phyloP scores from a whole-genome alignment of 2,888 invertebrate genomes.

The Erebia ligea region DNA sequence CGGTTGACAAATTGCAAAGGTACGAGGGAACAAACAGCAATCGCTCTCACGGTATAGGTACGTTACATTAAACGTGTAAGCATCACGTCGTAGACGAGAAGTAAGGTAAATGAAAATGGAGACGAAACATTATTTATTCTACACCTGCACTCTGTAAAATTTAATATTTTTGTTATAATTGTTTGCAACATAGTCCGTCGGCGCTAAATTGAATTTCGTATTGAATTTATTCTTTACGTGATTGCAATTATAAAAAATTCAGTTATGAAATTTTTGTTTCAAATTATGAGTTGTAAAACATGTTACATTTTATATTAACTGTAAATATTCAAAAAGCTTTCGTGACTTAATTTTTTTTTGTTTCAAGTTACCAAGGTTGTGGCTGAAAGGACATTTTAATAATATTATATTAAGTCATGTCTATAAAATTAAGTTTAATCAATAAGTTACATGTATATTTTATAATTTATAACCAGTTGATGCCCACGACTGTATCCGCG shows the following conservation, averaged over 20 bases:
- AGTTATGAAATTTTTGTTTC: conserved; percentile 29
- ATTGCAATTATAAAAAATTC: conserved; percentile 40
- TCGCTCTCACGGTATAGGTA: conserved; percentile 4
- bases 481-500: too few species aligned
- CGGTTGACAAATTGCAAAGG: conserved; percentile 2
- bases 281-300: conserved; percentile 25
- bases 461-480: too few species aligned
- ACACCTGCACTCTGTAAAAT: conserved; percentile 19
- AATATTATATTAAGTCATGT: too few species aligned
- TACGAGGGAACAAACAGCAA: neutral
- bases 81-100: neutral
- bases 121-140: conserved; percentile 21
- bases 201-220: conserved; percentile 35
- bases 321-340: conserved; percentile 24
- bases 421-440: too few species aligned
- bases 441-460: too few species aligned
- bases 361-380: neutral
- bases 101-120: conserved; percentile 11
- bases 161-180: conserved; percentile 33
- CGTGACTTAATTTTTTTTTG: neutral
- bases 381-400: neutral
- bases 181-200: conserved; percentile 34
- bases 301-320: conserved; percentile 31
- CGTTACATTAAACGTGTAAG: conserved; percentile 5
- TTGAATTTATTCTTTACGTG: conserved; percentile 36